Conservation (phyloP, 2,113 vertebrate genomes). For the Nibea albiflora region DNA sequence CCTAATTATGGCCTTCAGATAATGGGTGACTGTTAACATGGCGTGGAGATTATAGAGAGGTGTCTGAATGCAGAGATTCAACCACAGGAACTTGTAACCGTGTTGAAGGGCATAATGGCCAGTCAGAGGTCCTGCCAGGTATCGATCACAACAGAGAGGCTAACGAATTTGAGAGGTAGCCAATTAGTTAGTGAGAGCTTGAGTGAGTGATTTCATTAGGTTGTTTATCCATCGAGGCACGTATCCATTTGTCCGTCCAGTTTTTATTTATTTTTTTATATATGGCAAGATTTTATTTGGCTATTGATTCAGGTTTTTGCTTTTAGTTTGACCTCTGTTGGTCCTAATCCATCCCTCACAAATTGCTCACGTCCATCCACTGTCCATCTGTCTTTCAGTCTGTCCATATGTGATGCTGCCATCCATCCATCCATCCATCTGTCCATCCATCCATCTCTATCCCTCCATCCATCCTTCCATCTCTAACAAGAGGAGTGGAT, state of each 20-base stretch:
- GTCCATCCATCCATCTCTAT: slow-evolving; percentile 13
- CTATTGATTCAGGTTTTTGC: background rate
- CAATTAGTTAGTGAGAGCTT: no score
- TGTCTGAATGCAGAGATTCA: slow-evolving; percentile 75
- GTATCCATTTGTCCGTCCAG: background rate
- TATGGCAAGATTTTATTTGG: background rate
- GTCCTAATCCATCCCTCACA: background rate
- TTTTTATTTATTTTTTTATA: background rate
- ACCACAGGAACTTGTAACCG: slow-evolving; percentile 75
- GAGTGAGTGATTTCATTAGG: background rate
- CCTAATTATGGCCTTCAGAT: slow-evolving; percentile 78
- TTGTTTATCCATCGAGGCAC: background rate
- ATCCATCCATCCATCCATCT: slow-evolving; percentile 46
- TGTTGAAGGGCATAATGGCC: slow-evolving; percentile 53
- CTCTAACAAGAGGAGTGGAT: slow-evolving; percentile 86
- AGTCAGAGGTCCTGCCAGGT: slow-evolving; percentile 40
- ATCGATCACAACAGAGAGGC: slow-evolving; percentile 47
- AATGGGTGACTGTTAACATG: slow-evolving; percentile 82
- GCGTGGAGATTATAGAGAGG: slow-evolving; percentile 81
- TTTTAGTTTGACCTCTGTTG: slow-evolving; percentile 3
- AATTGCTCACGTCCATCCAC: slow-evolving; percentile 3
- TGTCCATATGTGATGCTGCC: slow-evolving; percentile 23
- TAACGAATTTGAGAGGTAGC: background rate
- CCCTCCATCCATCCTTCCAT: slow-evolving; percentile 73
- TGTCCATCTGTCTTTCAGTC: slow-evolving; percentile 10